Conservation (phyloP, 2,797 vertebrate genomes). For the Sylvia borin region DNA sequence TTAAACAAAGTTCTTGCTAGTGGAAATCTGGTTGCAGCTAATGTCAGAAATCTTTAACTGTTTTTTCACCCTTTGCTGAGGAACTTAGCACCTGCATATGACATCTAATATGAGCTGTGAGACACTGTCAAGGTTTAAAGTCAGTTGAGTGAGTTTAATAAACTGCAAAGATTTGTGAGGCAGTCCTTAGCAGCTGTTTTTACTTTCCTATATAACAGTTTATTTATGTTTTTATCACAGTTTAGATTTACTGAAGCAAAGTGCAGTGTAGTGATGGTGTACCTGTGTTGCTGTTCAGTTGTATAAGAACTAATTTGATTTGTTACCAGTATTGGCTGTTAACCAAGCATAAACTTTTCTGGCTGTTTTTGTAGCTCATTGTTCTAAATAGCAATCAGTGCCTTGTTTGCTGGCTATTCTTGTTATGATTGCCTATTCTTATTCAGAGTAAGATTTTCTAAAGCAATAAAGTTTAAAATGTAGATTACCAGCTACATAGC, state of each 20-base stretch:
- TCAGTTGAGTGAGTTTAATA: background rate
- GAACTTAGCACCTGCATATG: background rate
- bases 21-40: constrained; percentile 15
- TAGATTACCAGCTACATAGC: background rate
- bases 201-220: background rate
- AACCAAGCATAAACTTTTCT: background rate
- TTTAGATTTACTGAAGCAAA: background rate
- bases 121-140: background rate
- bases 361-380: background rate
- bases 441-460: background rate
- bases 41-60: background rate
- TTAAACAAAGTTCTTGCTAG: constrained; percentile 41
- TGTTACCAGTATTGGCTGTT: background rate
- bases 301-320: background rate
- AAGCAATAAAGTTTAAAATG: background rate
- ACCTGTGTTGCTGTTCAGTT: background rate
- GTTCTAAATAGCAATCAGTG: background rate
- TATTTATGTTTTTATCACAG: background rate
- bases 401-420: background rate
- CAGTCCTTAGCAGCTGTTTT: background rate
- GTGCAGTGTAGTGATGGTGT: background rate
- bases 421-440: constrained; percentile 5
- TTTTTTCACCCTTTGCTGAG: background rate
- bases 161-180: background rate
- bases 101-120: background rate